These are phyloP conservation scores for Motacilla tschutschensis DNA, from an alignment of 2,113 vertebrate genomes.

Conservation along the genomic window DNA sequence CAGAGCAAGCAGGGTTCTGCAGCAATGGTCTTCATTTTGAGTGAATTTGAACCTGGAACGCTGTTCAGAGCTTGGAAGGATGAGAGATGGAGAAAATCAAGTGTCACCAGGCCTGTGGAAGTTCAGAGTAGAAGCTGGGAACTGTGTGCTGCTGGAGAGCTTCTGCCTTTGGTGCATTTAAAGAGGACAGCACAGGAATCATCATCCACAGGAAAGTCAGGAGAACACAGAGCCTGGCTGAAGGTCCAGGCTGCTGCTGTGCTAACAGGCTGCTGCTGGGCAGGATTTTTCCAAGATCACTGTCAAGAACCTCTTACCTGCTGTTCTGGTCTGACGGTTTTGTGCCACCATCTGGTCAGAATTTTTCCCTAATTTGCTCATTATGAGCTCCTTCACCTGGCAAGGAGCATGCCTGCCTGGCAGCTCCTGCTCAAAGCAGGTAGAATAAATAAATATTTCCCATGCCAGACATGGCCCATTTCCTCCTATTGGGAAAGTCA, in stretches of 20 bases:
- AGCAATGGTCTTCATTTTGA: accelerated
- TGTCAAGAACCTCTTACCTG: not conserved
- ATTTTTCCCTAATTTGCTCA: slow-evolving; percentile 12
- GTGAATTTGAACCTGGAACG: not conserved
- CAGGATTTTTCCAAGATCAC: not conserved
- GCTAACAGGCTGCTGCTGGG: not conserved
- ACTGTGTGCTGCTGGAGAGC: not conserved
- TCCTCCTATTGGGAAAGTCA: not conserved
- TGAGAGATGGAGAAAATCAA: not conserved
- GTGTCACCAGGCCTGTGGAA: not conserved
- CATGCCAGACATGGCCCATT: not conserved
- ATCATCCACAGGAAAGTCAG: not conserved
- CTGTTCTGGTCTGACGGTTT: slow-evolving; percentile 23
- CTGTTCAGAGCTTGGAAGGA: not conserved
- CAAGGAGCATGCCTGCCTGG: not conserved
- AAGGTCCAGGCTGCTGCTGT: not conserved
- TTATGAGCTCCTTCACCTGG: slow-evolving; percentile 16
- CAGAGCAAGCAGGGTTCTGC: not conserved
- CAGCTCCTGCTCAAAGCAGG: not conserved
- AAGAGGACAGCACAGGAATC: not conserved
- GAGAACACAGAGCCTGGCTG: not conserved
- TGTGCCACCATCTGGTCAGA: slow-evolving; percentile 49
- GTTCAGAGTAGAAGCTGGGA: not conserved
- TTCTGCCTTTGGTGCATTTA: not conserved
- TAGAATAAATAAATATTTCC: not conserved